phyloP scores from a whole-genome alignment of 2,797 vertebrate genomes.

The Vireo griseus region DNA sequence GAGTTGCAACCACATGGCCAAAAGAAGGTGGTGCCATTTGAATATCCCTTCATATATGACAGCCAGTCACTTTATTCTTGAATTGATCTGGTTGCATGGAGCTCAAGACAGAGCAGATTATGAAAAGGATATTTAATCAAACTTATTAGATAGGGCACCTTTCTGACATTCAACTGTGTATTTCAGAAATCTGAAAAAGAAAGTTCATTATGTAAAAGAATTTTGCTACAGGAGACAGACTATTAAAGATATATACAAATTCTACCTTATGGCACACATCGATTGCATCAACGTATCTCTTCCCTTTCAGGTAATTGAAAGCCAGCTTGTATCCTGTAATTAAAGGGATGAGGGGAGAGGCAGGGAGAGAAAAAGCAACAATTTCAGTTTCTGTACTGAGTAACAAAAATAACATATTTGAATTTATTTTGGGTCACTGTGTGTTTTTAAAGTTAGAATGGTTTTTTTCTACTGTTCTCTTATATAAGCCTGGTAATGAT shows the following conservation, averaged over 20 bases:
- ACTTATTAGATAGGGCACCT: not conserved
- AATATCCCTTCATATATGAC: not conserved
- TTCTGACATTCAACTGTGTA: not conserved
- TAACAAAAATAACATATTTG: not conserved
- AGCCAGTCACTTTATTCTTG: not conserved
- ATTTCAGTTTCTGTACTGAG: not conserved
- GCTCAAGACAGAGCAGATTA: not conserved
- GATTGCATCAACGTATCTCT: constrained; percentile 92
- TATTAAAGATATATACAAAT: not conserved
- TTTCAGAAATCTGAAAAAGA: not conserved
- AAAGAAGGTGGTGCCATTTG: not conserved
- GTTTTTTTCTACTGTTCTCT: not conserved
- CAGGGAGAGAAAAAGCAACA: not conserved
- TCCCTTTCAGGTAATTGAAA: constrained; percentile 97
- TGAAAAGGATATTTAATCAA: not conserved
- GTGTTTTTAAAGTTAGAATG: not conserved
- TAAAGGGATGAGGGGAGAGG: not conserved
- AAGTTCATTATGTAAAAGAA: not conserved
- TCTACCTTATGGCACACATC: constrained; percentile 94
- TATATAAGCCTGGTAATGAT: not conserved
- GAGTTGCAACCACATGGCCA: not conserved
- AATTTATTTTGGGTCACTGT: not conserved
- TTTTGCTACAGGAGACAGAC: not conserved
- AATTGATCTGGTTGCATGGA: not conserved
- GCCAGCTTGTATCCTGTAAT: constrained; percentile 94